Conservation (phyloP, 2,888 invertebrate genomes). For the Pristionchus fissidentatus region DNA sequence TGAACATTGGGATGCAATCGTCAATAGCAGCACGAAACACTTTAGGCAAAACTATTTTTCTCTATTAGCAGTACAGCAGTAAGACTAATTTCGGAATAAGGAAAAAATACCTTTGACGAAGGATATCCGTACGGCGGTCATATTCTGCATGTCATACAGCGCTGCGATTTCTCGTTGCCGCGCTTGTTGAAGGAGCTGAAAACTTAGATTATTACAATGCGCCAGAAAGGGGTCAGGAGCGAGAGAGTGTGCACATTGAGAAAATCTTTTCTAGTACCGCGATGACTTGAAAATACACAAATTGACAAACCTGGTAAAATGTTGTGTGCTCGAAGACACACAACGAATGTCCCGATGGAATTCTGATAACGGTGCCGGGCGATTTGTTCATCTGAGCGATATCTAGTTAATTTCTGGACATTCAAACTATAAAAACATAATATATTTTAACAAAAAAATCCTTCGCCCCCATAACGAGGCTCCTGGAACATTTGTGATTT, state of each 20-base stretch:
- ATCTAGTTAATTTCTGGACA: neutral
- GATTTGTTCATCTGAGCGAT: conserved; percentile 27
- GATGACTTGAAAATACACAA: neutral
- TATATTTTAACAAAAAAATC: no score
- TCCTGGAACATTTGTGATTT: no score
- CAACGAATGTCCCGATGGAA: conserved; percentile 93
- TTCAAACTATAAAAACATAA: no score
- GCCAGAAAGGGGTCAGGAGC: no score
- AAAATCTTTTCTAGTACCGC: neutral
- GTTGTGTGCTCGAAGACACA: conserved; percentile 98
- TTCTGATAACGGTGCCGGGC: conserved; percentile 97
- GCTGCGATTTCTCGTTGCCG: conserved; percentile 94
- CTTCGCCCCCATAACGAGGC: no score
- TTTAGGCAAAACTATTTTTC: no score
- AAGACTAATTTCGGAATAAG: no score
- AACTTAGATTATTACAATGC: no score
- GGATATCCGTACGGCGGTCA: conserved; percentile 98
- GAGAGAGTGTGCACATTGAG: no score
- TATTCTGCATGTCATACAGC: conserved; percentile 96
- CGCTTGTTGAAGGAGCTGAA: conserved; percentile 84
- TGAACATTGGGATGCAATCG: no score
- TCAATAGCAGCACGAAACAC: no score
- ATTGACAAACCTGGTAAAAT: conserved; percentile 84
- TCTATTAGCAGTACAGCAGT: neutral
- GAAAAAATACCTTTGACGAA: conserved; percentile 93